These are phyloP conservation scores for Pteria penguin DNA, from an alignment of 2,888 invertebrate species.

Conservation along the genomic window DNA sequence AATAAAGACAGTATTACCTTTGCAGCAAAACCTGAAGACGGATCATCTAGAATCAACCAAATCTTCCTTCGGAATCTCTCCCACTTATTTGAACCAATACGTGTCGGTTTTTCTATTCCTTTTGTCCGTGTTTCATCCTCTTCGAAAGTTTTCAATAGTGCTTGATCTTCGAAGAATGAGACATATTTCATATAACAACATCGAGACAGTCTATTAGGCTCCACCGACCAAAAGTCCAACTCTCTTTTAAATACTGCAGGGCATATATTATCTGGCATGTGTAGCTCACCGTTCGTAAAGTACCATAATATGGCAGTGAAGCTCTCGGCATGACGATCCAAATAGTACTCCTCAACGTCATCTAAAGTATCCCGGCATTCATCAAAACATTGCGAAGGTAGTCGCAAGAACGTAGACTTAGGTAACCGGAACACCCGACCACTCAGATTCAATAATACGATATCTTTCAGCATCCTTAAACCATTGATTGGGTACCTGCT, in stretches of 20 bases:
- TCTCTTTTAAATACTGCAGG: conserved; percentile 87
- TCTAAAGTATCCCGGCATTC: background rate
- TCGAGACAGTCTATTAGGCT: conserved; percentile 39
- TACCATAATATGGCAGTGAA: conserved; percentile 57
- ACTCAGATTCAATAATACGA: conserved; percentile 36
- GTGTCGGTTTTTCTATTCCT: conserved; percentile 4
- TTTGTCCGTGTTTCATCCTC: conserved; percentile 29
- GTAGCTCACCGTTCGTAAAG: conserved; percentile 88
- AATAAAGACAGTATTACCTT: too few species aligned
- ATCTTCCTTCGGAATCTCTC: conserved; percentile 14
- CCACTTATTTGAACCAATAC: conserved; percentile 27
- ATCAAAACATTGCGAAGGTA: conserved; percentile 36
- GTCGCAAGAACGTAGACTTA: conserved; percentile 22
- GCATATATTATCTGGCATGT: conserved; percentile 93
- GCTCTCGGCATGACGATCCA: conserved; percentile 44
- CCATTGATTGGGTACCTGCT: too few species aligned
- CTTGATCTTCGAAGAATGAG: conserved; percentile 44
- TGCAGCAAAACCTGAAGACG: conserved; percentile 43
- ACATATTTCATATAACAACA: conserved; percentile 53
- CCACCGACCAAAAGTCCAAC: conserved; percentile 54
- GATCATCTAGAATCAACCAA: conserved; percentile 49
- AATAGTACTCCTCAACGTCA: conserved; percentile 37
- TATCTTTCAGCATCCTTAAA: conserved; percentile 25
- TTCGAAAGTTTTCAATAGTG: conserved; percentile 34
- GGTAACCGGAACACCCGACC: conserved; percentile 41